A percentile compares a stretch with the other conserved stretches of the same genome.
phyloP scores from a whole-genome alignment of 2,113 vertebrate species.

The Chlamydotis undulata region DNA sequence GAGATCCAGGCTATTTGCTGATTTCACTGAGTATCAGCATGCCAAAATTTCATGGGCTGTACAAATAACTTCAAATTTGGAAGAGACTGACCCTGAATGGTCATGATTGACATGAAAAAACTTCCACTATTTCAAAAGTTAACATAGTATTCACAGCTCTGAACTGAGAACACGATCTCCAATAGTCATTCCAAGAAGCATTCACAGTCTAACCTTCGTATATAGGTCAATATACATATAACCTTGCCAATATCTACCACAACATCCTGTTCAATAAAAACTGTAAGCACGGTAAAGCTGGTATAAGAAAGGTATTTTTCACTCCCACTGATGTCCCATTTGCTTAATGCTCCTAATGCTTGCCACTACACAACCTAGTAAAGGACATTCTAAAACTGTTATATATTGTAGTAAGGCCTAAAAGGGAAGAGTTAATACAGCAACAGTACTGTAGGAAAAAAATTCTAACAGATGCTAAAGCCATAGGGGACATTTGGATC shows the following conservation, averaged over 20 bases:
- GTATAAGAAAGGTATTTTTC: not conserved
- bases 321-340: not conserved
- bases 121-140: not conserved
- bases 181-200: not conserved
- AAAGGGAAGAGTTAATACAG: not conserved
- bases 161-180: not conserved
- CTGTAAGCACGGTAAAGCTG: not conserved
- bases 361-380: not conserved
- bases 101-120: not conserved
- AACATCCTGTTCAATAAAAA: not conserved
- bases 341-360: not conserved
- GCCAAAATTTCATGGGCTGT: not conserved
- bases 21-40: not conserved
- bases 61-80: not conserved
- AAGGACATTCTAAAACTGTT: not conserved
- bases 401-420: not conserved
- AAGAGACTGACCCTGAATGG: not conserved
- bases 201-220: not conserved
- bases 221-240: not conserved
- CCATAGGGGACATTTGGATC: not conserved
- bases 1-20: not conserved
- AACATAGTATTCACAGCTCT: not conserved
- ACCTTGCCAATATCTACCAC: not conserved
- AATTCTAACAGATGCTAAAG: not conserved
- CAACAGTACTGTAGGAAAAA: not conserved